A percentile compares a stretch with the other conserved stretches of the same genome.
These are phyloP conservation scores for Anoplopoma fimbria DNA, from an alignment of 2,113 vertebrate genomes.

Conservation along the genomic window DNA sequence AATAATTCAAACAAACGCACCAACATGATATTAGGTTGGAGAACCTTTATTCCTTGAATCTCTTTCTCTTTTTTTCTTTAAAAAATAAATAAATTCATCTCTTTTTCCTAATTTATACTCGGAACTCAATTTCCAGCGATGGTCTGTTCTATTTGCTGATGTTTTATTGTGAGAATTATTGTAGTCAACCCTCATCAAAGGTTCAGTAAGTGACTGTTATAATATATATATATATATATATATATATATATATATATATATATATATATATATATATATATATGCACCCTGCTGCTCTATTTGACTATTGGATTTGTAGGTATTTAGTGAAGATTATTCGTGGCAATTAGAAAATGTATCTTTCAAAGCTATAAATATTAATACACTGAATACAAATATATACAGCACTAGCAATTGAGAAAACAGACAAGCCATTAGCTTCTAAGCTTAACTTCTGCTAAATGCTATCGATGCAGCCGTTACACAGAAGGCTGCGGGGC, in stretches of 20 bases:
- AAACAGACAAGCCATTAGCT: no score
- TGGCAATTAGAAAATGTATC: background rate
- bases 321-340: background rate
- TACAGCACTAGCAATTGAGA: background rate
- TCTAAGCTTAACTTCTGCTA: no score
- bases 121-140: background rate
- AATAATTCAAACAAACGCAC: no score
- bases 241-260: no score
- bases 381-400: background rate
- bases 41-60: background rate
- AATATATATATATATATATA: no score
- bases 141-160: background rate
- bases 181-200: background rate
- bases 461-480: no score
- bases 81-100: no score
- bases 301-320: background rate
- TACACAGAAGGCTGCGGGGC: no score
- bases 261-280: no score
- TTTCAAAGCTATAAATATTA: background rate
- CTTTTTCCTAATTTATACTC: no score
- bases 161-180: background rate
- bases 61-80: no score
- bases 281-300: background rate
- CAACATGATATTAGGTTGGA: background rate
- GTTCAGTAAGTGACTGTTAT: background rate